These are phyloP conservation scores for Chironomus riparius DNA, from an alignment of 2,888 invertebrate genomes.

Conservation along the genomic window DNA sequence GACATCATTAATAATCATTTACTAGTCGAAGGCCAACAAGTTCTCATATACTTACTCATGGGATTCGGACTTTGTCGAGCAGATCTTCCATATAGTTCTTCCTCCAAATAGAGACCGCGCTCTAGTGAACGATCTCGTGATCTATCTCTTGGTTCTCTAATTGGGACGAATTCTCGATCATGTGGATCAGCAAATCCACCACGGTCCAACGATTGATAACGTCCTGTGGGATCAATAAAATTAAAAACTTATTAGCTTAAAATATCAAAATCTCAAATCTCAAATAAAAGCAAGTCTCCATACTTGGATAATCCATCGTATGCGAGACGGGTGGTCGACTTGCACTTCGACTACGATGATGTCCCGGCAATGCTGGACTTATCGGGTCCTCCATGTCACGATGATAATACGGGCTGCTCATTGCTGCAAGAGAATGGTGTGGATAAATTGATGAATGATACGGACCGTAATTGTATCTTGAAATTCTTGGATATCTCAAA, in stretches of 20 bases:
- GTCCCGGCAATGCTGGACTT: constrained; percentile 76
- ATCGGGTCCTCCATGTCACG: constrained; percentile 71
- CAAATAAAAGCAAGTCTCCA: constrained; percentile 27
- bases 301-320: constrained; percentile 51
- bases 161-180: constrained; percentile 81
- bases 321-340: constrained; percentile 57
- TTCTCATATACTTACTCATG: constrained; percentile 42
- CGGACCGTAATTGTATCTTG: constrained; percentile 34
- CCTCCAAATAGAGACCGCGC: constrained; percentile 59
- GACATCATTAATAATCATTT: no score
- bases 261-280: background rate
- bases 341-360: constrained; percentile 72
- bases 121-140: constrained; percentile 60
- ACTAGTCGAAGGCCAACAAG: no score
- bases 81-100: constrained; percentile 58
- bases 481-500: constrained; percentile 22
- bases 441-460: constrained; percentile 33
- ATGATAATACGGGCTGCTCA: constrained; percentile 59
- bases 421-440: constrained; percentile 45
- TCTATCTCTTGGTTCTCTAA: constrained; percentile 62
- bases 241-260: background rate
- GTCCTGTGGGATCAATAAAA: constrained; percentile 33
- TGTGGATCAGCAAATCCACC: constrained; percentile 62
- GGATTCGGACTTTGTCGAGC: constrained; percentile 64
- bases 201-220: constrained; percentile 64